Evolutionary conservation across 2,797 vertebrate genomes (phyloP), one percentile per base, ranked within the genome.

Genomic region (Cossypha dichroa): DNA sequence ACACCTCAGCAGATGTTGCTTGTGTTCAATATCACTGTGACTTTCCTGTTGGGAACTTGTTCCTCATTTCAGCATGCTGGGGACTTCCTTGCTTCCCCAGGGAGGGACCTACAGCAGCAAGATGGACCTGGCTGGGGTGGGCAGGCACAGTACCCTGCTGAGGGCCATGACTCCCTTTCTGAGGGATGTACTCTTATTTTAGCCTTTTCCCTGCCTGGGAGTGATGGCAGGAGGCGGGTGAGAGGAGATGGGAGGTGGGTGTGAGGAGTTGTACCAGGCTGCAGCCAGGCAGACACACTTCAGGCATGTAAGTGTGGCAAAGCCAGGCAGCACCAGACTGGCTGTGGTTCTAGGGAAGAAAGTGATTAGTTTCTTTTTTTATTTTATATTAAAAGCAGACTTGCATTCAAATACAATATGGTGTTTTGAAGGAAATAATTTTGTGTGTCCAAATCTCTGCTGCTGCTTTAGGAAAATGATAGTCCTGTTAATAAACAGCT

Each of bases 301-400:
- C 12, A n/a, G 46, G 7, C 0, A 0, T 43, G 26, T 1, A 3
- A 77, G 43, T 0, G 0, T 59, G 49, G 59, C 1, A 0, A 6
- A 55, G 12, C 36, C 34, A 59, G 62, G 29, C 58, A 29, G 41
- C 0, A 5, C 17, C 3, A 1, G 17, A 25, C 22, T 45, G 41
- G 11, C 34, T 51, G 33, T 28, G 14, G 21, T 60, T 72, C 72
- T 40, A n/a, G 58, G 41, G 36, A 33, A 63, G 31, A 13, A 79
- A 82, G 15, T 22, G 20, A 13, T 29, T 29, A 28, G 20, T 25
- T 69, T 17, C 1, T 29, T 34, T 48, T 51, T 45, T 31, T 23
- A 4, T 33, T 66, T 62, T 78, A 2, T 40, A 33, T 82, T 69
- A 54, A 66, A 90, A 85, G 9, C 68, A 75, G 25, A 4, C 23